Evolutionary conservation across 2,113 vertebrate species (phyloP), one percentile per base, ranked within the genome.

Genomic region (Dasyornis broadbenti): DNA sequence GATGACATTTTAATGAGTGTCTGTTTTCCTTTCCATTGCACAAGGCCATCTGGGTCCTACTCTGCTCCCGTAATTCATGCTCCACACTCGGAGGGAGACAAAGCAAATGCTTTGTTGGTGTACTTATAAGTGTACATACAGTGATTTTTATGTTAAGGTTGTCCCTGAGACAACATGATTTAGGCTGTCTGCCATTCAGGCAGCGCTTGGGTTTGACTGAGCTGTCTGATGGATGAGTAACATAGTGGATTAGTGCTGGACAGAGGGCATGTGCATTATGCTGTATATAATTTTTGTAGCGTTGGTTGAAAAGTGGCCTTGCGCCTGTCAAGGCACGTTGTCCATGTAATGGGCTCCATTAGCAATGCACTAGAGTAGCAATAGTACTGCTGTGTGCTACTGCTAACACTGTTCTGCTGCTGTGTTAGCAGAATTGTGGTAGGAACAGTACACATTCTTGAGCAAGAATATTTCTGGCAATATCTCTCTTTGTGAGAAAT

Each of bases 1-100:
- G 50, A 21, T 0, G 0, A 17, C 1, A 1, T 19, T 93, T 54
- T 59, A 65, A 60, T 6, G 5, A 59, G 42, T 8, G 16, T 39
- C n/a, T 77, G n/a, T 37, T 65, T 89, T 91, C 23, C 33, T 84
- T 83, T 65, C 45, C 35, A 17, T 19, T 86, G 56, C n/a, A 12
- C 2, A 4, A 47, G 47, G 64, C 56, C 50, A 26, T 40, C 50
- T 78, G 52, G 18, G 26, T 49, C 6, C 8, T 59, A 39, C 31
- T 72, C 47, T 72, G n/a, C 70, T 80, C 56, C 75, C 2, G 0
- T 80, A 85, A 65, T 83, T 83, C 6, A 3, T 50, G 27, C 42
- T 90, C 50, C 4, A 3, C 20, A 13, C 42, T 24, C 22, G 7
- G 44, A 61, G 72, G 17, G 66, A 69, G 52, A 33, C 24, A 56